A percentile compares a stretch with the other conserved stretches of the same genome.
Evolutionary conservation across 2,888 invertebrate genomes (phyloP).

Genomic region (Drosophila diplacantha): DNA sequence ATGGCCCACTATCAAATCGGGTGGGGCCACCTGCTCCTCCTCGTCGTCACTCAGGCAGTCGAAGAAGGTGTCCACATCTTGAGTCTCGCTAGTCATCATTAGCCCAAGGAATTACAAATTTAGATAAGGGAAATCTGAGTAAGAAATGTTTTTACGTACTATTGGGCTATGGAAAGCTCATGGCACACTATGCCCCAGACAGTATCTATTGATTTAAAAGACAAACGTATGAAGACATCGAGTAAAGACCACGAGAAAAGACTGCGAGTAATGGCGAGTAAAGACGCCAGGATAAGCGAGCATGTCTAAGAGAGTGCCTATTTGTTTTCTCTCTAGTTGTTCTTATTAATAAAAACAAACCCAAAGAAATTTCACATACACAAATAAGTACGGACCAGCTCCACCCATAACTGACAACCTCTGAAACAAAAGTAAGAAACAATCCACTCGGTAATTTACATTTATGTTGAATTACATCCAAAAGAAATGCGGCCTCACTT

Average conservation of each 20-base stretch:
- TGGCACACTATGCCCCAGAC: neutral
- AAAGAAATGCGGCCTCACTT: conserved; percentile 1
- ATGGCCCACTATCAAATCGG: neutral
- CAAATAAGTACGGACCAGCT: too few species aligned
- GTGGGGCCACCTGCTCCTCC: neutral
- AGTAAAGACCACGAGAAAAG: too few species aligned
- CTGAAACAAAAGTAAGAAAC: neutral
- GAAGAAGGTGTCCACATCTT: conserved; percentile 36
- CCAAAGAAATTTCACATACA: too few species aligned
- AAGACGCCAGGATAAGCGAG: too few species aligned
- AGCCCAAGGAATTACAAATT: conserved; percentile 8
- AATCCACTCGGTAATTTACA: conserved; percentile 22
- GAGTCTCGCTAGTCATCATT: conserved; percentile 16
- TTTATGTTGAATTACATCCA: conserved; percentile 10
- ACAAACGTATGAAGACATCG: neutral
- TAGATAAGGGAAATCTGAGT: conserved; percentile 10
- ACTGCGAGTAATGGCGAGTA: too few species aligned
- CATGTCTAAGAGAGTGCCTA: too few species aligned
- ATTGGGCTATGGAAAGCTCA: neutral
- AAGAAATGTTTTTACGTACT: neutral
- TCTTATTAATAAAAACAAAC: too few species aligned
- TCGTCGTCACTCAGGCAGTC: conserved; percentile 47
- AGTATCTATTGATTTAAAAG: neutral
- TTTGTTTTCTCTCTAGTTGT: too few species aligned
- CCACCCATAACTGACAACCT: neutral